Evolutionary conservation across 2,113 vertebrate species (phyloP).

Genomic region (Melanerpes formicivorus): DNA sequence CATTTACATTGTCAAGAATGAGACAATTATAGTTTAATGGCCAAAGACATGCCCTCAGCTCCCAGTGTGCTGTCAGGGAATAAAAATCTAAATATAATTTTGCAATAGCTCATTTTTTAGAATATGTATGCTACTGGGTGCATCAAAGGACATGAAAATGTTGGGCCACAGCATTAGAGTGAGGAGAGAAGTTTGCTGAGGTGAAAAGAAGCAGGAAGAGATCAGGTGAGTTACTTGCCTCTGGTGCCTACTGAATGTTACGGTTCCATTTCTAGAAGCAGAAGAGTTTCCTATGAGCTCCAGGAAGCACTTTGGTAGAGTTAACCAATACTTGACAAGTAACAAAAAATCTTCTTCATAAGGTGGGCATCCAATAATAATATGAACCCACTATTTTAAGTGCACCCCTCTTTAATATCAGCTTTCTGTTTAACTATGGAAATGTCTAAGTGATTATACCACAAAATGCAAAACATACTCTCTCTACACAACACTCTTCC

Average conservation of each 20-base stretch:
- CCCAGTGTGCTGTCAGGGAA: background rate
- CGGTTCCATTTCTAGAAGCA: background rate
- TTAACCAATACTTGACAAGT: background rate
- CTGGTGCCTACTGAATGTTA: background rate
- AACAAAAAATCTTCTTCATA: background rate
- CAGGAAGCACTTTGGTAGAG: background rate
- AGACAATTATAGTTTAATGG: background rate
- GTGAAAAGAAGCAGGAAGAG: background rate
- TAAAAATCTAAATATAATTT: background rate
- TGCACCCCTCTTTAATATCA: background rate
- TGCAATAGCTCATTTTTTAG: background rate
- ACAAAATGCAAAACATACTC: background rate
- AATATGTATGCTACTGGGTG: background rate
- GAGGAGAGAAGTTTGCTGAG: background rate
- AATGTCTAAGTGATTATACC: background rate
- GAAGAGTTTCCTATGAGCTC: background rate
- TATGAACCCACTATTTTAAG: background rate
- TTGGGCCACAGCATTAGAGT: background rate
- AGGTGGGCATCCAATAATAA: background rate
- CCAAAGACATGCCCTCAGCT: background rate
- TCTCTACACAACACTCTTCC: background rate
- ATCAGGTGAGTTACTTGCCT: background rate
- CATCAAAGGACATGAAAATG: background rate
- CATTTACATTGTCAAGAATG: background rate
- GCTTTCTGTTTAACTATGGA: background rate